Evolutionary conservation across 1,140 invertebrate species (phyloP).

Genomic region (Zaprionus ornatus): DNA sequence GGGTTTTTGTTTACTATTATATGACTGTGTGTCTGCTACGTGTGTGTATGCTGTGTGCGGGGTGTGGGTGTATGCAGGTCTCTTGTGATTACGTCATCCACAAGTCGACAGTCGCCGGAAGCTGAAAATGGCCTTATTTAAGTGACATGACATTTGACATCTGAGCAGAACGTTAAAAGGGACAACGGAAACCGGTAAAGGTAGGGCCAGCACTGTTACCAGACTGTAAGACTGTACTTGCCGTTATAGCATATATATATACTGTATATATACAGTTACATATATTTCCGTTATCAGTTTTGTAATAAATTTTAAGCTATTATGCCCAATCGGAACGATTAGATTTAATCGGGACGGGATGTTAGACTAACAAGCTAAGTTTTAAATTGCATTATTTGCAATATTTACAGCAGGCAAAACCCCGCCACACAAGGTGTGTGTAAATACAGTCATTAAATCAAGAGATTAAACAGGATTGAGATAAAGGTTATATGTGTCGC

Average conservation of each 20-base stretch:
- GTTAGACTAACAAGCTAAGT: neutral
- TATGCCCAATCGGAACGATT: neutral
- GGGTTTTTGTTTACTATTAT: conserved; percentile 1
- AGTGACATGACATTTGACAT: conserved; percentile 33
- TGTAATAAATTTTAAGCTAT: neutral
- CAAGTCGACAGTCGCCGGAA: conserved; percentile 24
- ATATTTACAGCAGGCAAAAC: conserved; percentile 55
- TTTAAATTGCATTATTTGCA: conserved; percentile 12
- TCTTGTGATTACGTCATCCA: conserved; percentile 20
- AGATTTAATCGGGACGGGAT: neutral
- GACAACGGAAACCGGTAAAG: conserved; percentile 2
- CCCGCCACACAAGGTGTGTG: conserved; percentile 4
- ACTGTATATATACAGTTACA: neutral
- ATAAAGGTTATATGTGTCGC: neutral
- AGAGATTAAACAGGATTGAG: neutral
- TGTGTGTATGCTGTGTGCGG: neutral
- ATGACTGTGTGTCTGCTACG: neutral
- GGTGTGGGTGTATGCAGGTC: neutral
- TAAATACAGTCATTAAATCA: conserved; percentile 9
- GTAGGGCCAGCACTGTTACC: neutral
- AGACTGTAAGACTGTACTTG: neutral
- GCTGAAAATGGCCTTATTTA: conserved; percentile 32
- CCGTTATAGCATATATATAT: neutral
- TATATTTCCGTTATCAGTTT: neutral
- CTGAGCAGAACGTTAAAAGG: neutral